phyloP scores from a whole-genome alignment of 2,113 vertebrate species.

The Columbina picui region DNA sequence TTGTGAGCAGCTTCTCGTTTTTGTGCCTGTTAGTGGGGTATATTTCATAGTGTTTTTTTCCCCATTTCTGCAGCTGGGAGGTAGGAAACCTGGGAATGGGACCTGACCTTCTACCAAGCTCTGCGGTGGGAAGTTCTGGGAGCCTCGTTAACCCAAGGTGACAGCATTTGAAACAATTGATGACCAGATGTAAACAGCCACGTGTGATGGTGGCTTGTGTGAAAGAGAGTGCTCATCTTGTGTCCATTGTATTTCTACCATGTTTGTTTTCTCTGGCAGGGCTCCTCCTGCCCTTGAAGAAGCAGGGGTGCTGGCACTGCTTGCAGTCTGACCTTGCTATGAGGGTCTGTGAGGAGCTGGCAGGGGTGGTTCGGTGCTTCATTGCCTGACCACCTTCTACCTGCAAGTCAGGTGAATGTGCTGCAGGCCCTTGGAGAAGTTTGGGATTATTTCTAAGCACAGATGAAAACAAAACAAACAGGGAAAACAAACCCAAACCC shows the following conservation, averaged over 20 bases:
- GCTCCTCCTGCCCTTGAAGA: not conserved
- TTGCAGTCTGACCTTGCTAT: accelerated
- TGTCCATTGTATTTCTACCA: accelerated
- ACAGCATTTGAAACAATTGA: not conserved
- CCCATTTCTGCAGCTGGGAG: not conserved
- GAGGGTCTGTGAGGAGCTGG: not conserved
- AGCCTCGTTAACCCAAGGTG: not conserved
- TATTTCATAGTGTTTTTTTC: not conserved
- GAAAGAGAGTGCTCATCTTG: not conserved
- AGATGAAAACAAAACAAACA: not conserved
- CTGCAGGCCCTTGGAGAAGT: not conserved
- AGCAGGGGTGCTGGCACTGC: not conserved
- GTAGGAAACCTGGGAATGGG: not conserved
- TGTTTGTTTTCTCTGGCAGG: accelerated
- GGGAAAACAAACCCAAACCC: too few relatives aligned
- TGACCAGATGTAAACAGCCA: not conserved
- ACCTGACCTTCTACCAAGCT: not conserved
- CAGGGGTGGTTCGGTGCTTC: not conserved
- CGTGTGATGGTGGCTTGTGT: not conserved
- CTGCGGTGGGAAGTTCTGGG: not conserved
- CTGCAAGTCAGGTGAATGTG: not conserved
- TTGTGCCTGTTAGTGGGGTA: not conserved
- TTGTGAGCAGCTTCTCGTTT: not conserved
- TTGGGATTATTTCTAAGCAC: not conserved
- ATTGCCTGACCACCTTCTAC: not conserved